These are phyloP conservation scores for Halocaridina rubra DNA, from an alignment of 2,888 invertebrate genomes.

Conservation along the genomic window DNA sequence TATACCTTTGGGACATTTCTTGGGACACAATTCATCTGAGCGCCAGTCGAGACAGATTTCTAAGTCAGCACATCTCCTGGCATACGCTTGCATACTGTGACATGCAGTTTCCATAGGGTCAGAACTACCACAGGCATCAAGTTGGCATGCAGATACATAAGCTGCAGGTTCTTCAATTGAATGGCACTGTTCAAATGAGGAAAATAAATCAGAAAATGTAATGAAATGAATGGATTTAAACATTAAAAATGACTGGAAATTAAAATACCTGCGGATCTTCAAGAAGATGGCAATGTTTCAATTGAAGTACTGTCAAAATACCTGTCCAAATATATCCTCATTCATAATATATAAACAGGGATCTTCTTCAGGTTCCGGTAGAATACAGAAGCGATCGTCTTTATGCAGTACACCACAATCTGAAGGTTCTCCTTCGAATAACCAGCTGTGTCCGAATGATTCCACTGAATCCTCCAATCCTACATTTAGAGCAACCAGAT, in stretches of 20 bases:
- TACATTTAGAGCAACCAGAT: conserved; percentile 68
- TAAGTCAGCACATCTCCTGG: conserved; percentile 77
- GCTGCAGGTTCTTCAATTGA: conserved; percentile 78
- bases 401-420: conserved; percentile 64
- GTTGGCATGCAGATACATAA: conserved; percentile 78
- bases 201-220: no score
- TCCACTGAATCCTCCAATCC: conserved; percentile 76
- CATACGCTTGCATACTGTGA: conserved; percentile 78
- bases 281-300: not conserved
- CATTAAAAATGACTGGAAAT: no score
- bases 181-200: conserved; percentile 74
- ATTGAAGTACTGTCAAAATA: conserved; percentile 64
- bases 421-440: conserved; percentile 66
- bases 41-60: conserved; percentile 84
- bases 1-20: conserved; percentile 72
- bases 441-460: conserved; percentile 84
- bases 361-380: conserved; percentile 75
- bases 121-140: conserved; percentile 74
- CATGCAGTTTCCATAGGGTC: conserved; percentile 74
- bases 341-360: conserved; percentile 77
- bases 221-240: no score
- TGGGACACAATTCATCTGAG: conserved; percentile 75
- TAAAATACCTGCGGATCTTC: no score
- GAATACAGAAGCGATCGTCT: conserved; percentile 67
- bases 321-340: conserved; percentile 72